Base-by-base conservation (phyloP, 2,113 vertebrate species). In the Chlorodrepanis virens region DNA sequence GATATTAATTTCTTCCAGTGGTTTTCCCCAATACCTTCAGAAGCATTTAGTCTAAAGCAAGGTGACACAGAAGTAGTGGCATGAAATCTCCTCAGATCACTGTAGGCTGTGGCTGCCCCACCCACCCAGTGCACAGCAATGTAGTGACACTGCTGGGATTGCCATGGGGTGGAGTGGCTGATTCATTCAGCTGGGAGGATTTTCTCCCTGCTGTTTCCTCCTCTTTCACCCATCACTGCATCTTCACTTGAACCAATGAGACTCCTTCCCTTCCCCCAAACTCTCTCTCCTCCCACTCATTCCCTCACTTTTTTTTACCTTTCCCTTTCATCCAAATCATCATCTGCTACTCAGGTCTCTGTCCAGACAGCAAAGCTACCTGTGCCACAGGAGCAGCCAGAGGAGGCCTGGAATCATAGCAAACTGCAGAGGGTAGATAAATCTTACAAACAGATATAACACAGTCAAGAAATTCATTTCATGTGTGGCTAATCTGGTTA, bases 81-180 rank as follows among this genome's bases (percentile, higher is more conserved):
- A 40, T 23, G 45, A 69, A 76, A 53, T 53, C 53, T 31, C 42
- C 44, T 63, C 4, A 10, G 53, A 12, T 27, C 31, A 9, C 18
- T 5, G 44, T 35, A 37, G 19, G 27, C 14, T 2, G 0, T 5
- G 42, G 22, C 9, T n/a, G 33, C 4, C 20, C 12, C 40, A 28
- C 20, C 7, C 22, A 21, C 5, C 2, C 33, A 8, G 3, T 68
- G 14, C 49, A 27, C 29, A 22, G 25, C 24, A 18, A 7, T 7
- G 3, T 8, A 35, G 14, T 13, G 57, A 21, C 50, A 49, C 25
- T 56, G 50, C 53, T 49, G 35, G 17, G n/a, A 44, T 19, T 29
- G 40, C 42, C 31, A 1, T 5, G 25, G 24, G 11, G 31, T 21
- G 22, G 17, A 79, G 64, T 9, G 59, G 27, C 40, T 33, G 64